These are phyloP conservation scores for Eupithecia tripunctaria DNA, from an alignment of 2,888 invertebrate species.

Conservation along the genomic window DNA sequence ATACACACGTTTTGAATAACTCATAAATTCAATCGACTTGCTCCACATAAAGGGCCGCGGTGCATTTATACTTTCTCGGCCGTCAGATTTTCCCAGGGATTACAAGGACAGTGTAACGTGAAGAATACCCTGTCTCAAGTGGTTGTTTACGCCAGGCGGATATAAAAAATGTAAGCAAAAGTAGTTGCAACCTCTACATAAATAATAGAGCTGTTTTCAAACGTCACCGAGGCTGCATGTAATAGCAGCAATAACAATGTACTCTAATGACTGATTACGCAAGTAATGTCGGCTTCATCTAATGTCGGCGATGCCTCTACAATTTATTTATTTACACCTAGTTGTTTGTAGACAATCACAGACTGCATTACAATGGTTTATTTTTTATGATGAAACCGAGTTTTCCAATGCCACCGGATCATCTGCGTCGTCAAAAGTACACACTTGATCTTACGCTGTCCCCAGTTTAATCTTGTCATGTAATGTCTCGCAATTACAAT, in stretches of 20 bases:
- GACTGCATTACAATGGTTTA: conserved; percentile 21
- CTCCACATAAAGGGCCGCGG: conserved; percentile 5
- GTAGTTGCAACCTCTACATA: conserved; percentile 13
- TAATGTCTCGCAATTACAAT: conserved; percentile 49
- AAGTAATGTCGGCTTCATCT: conserved; percentile 65
- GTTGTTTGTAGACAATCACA: conserved; percentile 21
- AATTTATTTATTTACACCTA: conserved; percentile 44
- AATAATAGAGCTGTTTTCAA: conserved; percentile 38
- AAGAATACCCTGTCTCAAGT: conserved; percentile 16
- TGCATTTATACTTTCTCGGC: conserved; percentile 19
- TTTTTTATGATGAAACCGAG: conserved; percentile 12
- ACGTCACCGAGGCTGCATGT: conserved; percentile 41
- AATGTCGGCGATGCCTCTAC: conserved; percentile 66
- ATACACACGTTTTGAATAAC: conserved; percentile 13
- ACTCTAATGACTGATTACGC: conserved; percentile 71
- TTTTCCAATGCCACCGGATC: conserved; percentile 21
- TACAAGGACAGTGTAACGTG: conserved; percentile 15
- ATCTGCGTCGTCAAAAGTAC: conserved; percentile 9
- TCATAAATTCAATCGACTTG: conserved; percentile 16
- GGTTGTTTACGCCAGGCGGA: conserved; percentile 15
- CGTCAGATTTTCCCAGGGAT: conserved; percentile 27
- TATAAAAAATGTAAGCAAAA: conserved; percentile 26
- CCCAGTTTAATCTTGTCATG: conserved; percentile 38
- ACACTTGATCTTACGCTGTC: conserved; percentile 23
- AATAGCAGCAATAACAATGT: conserved; percentile 58